phyloP scores from a whole-genome alignment of 2,797 vertebrate species.

The Phrynocephalus vlangalii region DNA sequence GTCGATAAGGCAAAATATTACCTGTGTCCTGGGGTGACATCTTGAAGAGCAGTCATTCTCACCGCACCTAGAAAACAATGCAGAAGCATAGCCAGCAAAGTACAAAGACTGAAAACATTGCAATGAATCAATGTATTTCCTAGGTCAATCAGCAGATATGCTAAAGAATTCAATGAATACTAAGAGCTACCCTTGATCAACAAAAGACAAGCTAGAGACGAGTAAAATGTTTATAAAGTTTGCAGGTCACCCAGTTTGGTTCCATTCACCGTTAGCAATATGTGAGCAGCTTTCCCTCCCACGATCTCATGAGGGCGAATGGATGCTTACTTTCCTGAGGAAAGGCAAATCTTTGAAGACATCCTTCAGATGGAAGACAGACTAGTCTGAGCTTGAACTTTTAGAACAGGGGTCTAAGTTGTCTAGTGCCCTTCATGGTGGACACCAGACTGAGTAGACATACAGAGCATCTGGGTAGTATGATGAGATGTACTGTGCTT shows the following conservation, averaged over 20 bases:
- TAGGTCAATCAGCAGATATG: neutral
- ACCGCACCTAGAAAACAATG: slow-evolving; percentile 17
- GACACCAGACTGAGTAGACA: too few species aligned
- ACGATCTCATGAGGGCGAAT: neutral
- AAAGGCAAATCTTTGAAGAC: neutral
- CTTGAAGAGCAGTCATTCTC: slow-evolving; percentile 28
- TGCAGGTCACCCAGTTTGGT: neutral
- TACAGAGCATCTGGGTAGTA: too few species aligned
- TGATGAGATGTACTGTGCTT: too few species aligned
- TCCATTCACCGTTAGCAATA: neutral
- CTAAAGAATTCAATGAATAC: neutral
- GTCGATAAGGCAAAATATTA: neutral
- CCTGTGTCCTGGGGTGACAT: slow-evolving; percentile 28
- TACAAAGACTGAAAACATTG: neutral
- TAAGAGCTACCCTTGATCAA: neutral
- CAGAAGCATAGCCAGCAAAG: neutral
- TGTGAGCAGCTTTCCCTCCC: neutral
- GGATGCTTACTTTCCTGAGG: neutral
- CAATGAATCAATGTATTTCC: neutral
- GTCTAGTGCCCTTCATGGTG: too few species aligned
- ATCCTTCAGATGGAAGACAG: neutral
- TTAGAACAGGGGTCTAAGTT: neutral
- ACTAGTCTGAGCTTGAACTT: neutral
- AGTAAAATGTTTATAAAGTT: neutral
- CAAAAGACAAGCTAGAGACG: neutral